These are phyloP conservation scores for Fragum sueziense DNA, from an alignment of 2,888 invertebrate genomes.

Conservation along the genomic window DNA sequence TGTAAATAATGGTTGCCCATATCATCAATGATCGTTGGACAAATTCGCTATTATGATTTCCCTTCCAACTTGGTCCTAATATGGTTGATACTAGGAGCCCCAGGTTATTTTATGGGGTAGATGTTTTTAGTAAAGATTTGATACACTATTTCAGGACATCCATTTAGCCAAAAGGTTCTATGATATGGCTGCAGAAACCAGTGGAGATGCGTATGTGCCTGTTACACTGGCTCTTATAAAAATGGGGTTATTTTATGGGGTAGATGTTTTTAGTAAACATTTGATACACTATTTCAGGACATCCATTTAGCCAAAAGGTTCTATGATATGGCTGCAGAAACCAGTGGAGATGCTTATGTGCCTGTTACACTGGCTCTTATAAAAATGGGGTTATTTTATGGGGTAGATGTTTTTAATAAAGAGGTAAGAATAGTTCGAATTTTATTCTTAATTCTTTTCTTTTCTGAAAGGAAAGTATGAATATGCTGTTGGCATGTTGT, in stretches of 20 bases:
- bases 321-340: constrained; percentile 97
- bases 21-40: too few relatives aligned
- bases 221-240: constrained; percentile 95
- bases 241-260: constrained; percentile 89
- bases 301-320: constrained; percentile 98
- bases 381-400: constrained; percentile 90
- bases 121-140: constrained; percentile 84
- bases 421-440: constrained; percentile 86
- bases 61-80: too few relatives aligned
- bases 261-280: constrained; percentile 85
- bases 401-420: constrained; percentile 87
- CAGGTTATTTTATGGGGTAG: constrained; percentile 89
- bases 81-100: too few relatives aligned
- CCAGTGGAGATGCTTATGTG: constrained; percentile 95
- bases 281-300: constrained; percentile 84
- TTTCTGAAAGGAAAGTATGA: too few relatives aligned
- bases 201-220: constrained; percentile 95
- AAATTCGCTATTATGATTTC: too few relatives aligned
- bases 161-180: constrained; percentile 98
- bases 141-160: constrained; percentile 86
- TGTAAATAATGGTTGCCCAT: constrained; percentile 90
- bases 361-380: constrained; percentile 95
- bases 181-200: constrained; percentile 96
- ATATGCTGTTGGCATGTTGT: too few relatives aligned
- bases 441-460: too few relatives aligned